These are phyloP conservation scores for Himalopsyche phryganea DNA, from an alignment of 1,140 invertebrate species.

Conservation along the genomic window DNA sequence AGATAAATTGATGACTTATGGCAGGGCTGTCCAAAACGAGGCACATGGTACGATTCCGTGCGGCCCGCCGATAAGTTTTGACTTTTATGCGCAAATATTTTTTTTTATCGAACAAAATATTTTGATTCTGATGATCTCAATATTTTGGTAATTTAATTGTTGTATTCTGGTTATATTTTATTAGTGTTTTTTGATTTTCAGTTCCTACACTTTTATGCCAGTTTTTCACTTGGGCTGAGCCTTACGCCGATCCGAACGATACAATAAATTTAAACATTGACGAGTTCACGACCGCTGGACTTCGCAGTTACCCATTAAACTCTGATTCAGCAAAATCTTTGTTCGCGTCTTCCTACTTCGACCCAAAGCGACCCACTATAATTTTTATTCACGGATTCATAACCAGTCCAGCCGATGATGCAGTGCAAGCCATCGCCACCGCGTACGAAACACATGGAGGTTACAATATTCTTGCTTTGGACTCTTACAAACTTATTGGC, in stretches of 20 bases:
- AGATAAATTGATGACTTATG: too few relatives aligned
- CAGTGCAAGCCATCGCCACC: conserved; percentile 38
- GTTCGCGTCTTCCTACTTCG: conserved; percentile 20
- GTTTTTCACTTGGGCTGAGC: too few relatives aligned
- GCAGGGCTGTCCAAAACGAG: too few relatives aligned
- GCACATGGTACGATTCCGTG: too few relatives aligned
- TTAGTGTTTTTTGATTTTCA: too few relatives aligned
- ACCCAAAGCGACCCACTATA: conserved; percentile 8
- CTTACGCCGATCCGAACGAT: neutral
- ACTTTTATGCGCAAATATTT: too few relatives aligned
- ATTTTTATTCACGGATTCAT: conserved; percentile 44
- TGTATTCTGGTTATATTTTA: too few relatives aligned
- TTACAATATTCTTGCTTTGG: conserved; percentile 25
- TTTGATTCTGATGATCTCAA: too few relatives aligned
- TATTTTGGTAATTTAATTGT: too few relatives aligned
- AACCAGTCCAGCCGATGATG: conserved; percentile 39
- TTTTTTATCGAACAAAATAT: too few relatives aligned
- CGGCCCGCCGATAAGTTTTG: too few relatives aligned
- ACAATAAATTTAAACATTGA: conserved; percentile 11
- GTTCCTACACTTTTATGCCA: too few relatives aligned
- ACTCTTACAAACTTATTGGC: conserved; percentile 19
- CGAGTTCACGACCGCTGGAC: conserved; percentile 17
- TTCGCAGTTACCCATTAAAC: conserved; percentile 9
- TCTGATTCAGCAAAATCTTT: conserved; percentile 14
- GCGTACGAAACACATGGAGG: conserved; percentile 39